Evolutionary conservation across 2,888 invertebrate genomes (phyloP).

Genomic region (Stenotaenia linearis): DNA sequence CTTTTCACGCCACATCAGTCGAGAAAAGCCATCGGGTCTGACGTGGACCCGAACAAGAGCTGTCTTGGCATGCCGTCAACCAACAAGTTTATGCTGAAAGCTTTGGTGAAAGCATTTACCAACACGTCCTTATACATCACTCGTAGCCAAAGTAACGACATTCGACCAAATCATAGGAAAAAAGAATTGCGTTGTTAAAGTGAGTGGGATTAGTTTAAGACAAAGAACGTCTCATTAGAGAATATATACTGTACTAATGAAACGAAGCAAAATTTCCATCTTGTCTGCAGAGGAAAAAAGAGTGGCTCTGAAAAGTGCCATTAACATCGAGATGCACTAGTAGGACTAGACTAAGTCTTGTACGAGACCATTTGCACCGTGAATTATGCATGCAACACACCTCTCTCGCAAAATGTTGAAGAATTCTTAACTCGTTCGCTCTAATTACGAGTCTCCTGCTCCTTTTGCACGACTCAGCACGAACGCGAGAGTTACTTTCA

Average conservation of each 20-base stretch:
- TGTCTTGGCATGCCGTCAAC: conserved; percentile 21
- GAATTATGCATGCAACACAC: conserved; percentile 21
- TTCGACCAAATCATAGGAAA: background rate
- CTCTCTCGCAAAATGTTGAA: conserved; percentile 8
- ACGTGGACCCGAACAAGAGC: conserved; percentile 12
- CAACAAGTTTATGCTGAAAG: conserved; percentile 26
- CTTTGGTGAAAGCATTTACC: conserved; percentile 23
- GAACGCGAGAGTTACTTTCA: background rate
- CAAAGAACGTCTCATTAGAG: conserved; percentile 2
- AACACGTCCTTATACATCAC: conserved; percentile 15
- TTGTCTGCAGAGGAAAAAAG: background rate
- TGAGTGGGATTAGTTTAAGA: background rate
- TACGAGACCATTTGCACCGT: conserved; percentile 8
- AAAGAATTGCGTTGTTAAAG: background rate
- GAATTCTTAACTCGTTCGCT: conserved; percentile 20
- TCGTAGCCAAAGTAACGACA: background rate
- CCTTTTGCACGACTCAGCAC: background rate
- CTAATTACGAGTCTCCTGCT: conserved; percentile 3
- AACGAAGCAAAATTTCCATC: background rate
- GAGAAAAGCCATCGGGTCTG: conserved; percentile 19
- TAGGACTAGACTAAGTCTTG: background rate
- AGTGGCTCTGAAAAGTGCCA: conserved; percentile 1
- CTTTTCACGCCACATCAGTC: conserved; percentile 13
- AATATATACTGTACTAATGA: conserved; percentile 8
- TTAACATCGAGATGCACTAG: conserved; percentile 6